phyloP scores from a whole-genome alignment of 2,113 vertebrate species.

The Crypturellus undulatus region DNA sequence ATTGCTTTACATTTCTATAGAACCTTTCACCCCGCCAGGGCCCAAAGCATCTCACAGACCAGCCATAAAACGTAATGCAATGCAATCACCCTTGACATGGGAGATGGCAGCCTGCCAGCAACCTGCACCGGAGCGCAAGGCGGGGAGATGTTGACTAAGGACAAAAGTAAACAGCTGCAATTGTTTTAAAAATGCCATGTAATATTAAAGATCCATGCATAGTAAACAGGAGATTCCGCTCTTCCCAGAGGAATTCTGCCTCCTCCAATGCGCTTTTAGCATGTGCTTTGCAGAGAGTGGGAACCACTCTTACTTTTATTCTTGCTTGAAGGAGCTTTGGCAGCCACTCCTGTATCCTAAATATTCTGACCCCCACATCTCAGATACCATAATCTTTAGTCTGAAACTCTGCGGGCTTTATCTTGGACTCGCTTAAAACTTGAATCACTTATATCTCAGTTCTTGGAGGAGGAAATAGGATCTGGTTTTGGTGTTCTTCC shows the following conservation, averaged over 20 bases:
- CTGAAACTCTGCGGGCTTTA: neutral
- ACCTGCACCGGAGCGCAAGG: neutral
- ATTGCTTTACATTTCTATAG: neutral
- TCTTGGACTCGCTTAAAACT: neutral
- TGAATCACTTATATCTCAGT: neutral
- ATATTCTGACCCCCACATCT: neutral
- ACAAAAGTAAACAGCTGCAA: conserved; percentile 5
- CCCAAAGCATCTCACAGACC: neutral
- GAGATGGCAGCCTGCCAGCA: neutral
- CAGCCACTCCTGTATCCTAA: neutral
- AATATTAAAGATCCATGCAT: neutral
- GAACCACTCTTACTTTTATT: neutral
- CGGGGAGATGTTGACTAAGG: neutral
- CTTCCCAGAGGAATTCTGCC: neutral
- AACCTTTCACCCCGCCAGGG: conserved; percentile 7
- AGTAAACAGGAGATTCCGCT: neutral
- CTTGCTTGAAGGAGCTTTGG: neutral
- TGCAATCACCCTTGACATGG: neutral
- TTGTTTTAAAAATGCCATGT: neutral
- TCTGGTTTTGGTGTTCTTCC: neutral
- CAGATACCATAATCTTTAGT: neutral
- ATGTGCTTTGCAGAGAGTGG: neutral
- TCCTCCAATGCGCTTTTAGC: neutral
- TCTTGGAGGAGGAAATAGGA: neutral
- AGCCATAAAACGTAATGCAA: neutral